Percentiles rank a stretch among this genome's conserved stretches.
Evolutionary conservation across 2,797 vertebrate genomes (phyloP).

Genomic region (Poecilia wingei): DNA sequence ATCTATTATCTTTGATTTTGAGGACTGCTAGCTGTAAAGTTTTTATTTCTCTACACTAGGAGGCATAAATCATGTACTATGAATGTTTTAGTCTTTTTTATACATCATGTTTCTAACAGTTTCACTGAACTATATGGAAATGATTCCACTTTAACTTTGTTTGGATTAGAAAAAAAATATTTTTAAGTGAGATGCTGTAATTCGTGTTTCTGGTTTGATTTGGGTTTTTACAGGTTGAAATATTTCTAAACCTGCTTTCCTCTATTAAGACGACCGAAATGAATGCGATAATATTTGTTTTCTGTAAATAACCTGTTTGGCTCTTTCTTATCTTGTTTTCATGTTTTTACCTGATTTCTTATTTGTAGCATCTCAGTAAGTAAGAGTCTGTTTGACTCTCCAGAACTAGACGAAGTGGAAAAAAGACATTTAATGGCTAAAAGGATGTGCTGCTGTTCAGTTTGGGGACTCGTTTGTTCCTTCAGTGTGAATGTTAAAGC

Average conservation of each 20-base stretch:
- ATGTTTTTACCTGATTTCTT: constrained; percentile 7
- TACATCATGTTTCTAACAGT: neutral
- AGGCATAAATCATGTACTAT: neutral
- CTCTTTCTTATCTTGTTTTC: constrained; percentile 9
- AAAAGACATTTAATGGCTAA: neutral
- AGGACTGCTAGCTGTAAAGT: neutral
- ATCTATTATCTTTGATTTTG: neutral
- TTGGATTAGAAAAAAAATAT: neutral
- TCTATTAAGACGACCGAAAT: neutral
- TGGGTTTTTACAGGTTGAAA: neutral
- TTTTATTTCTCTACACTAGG: neutral
- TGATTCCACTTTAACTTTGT: neutral
- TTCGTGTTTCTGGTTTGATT: neutral
- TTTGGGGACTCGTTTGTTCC: neutral
- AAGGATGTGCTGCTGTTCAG: neutral
- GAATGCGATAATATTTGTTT: neutral
- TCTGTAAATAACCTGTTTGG: neutral
- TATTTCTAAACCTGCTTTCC: neutral
- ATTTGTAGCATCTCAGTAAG: neutral
- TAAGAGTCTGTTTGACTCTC: neutral
- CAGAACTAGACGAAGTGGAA: neutral
- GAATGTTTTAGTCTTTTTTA: neutral
- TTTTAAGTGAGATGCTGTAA: neutral
- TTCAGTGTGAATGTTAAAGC: neutral
- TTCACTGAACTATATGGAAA: neutral